phyloP scores from a whole-genome alignment of 2,113 vertebrate species.

The Tringa solitaria region DNA sequence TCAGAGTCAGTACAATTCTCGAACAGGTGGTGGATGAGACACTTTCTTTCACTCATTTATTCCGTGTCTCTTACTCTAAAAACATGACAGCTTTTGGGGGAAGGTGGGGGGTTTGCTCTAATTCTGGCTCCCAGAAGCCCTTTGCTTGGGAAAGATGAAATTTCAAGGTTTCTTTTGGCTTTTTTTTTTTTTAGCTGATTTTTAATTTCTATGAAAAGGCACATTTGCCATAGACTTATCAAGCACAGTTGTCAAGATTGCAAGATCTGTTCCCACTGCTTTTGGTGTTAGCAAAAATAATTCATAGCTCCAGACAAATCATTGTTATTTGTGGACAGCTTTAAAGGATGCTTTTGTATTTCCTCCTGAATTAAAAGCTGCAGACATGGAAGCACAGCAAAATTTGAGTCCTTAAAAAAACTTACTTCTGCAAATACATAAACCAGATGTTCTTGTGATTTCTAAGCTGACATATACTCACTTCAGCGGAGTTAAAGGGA shows the following conservation, averaged over 20 bases:
- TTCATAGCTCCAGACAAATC: neutral
- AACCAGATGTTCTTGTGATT: slow-evolving; percentile 53
- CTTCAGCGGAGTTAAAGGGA: slow-evolving; percentile 18
- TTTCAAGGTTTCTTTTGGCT: neutral
- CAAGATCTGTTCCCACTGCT: neutral
- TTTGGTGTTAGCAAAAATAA: neutral
- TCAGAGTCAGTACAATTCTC: neutral
- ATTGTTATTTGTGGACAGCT: slow-evolving; percentile 1
- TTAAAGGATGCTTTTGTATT: neutral
- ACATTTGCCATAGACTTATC: neutral
- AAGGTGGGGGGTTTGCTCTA: neutral
- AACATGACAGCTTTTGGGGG: neutral
- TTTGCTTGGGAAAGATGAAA: neutral
- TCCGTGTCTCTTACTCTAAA: neutral
- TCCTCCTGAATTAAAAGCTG: slow-evolving; percentile 10
- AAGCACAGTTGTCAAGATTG: neutral
- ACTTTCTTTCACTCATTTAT: neutral
- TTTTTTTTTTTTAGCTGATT: neutral
- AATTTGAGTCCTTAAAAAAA: neutral
- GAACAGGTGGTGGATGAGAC: neutral
- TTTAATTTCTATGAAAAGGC: neutral
- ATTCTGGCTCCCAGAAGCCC: neutral
- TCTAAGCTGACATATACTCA: slow-evolving; percentile 38
- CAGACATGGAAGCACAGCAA: neutral
- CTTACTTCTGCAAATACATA: slow-evolving; percentile 10